Percentiles rank a stretch among this genome's conserved stretches.
Evolutionary conservation across 2,888 invertebrate genomes (phyloP).

Genomic region (Macaria notata): DNA sequence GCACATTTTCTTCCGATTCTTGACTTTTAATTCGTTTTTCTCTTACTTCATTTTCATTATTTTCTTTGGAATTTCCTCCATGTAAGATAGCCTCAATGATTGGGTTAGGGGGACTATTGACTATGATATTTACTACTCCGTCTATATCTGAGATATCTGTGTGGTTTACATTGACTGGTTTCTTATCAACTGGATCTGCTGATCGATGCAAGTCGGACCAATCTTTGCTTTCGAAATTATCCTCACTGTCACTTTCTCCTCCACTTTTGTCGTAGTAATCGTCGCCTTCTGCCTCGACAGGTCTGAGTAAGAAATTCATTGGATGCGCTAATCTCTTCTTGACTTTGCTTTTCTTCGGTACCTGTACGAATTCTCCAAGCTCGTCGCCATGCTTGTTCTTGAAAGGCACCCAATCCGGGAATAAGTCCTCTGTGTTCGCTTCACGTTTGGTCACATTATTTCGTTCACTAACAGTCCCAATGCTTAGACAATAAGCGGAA

Average conservation of each 20-base stretch:
- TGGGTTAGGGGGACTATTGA: slow-evolving; percentile 40
- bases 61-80: not conserved
- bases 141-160: slow-evolving; percentile 61
- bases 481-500: slow-evolving; percentile 44
- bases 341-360: slow-evolving; percentile 54
- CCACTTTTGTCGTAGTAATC: slow-evolving; percentile 63
- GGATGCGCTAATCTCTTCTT: slow-evolving; percentile 70
- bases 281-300: slow-evolving; percentile 60
- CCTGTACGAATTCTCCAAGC: slow-evolving; percentile 61
- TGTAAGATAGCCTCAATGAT: slow-evolving; percentile 38
- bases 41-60: not conserved
- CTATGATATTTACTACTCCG: slow-evolving; percentile 63
- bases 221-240: slow-evolving; percentile 69
- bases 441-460: slow-evolving; percentile 63
- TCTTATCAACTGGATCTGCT: slow-evolving; percentile 34
- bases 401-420: slow-evolving; percentile 75
- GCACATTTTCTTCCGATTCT: slow-evolving; percentile 11
- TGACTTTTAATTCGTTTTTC: not conserved
- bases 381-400: slow-evolving; percentile 70
- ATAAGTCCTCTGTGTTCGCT: slow-evolving; percentile 52
- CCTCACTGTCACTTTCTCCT: slow-evolving; percentile 61
- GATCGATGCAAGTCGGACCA: slow-evolving; percentile 63
- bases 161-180: slow-evolving; percentile 36
- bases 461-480: slow-evolving; percentile 56
- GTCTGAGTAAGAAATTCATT: slow-evolving; percentile 57